phyloP scores from a whole-genome alignment of 2,113 vertebrate genomes.

The Entosphenus tridentatus region DNA sequence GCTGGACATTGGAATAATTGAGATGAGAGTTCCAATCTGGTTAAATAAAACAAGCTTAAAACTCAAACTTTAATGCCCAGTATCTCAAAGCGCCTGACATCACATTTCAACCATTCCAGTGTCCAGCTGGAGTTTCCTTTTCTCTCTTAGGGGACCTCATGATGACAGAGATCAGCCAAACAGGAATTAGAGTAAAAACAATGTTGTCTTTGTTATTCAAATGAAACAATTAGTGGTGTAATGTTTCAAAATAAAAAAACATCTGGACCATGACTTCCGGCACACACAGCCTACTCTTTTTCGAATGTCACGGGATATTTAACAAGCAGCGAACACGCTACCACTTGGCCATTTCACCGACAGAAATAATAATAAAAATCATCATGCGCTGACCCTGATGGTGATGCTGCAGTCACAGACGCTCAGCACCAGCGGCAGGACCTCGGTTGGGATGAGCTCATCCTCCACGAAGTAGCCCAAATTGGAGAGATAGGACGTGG shows the following conservation, averaged over 20 bases:
- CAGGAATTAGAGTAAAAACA: no score
- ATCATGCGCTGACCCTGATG: slow-evolving; percentile 31
- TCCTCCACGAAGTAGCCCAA: slow-evolving; percentile 79
- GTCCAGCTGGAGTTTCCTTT: no score
- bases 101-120: no score
- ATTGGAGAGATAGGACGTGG: slow-evolving; percentile 40
- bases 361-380: not conserved
- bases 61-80: no score
- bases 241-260: not conserved
- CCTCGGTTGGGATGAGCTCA: slow-evolving; percentile 37
- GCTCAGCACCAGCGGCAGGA: slow-evolving; percentile 55
- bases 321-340: not conserved
- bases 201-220: no score
- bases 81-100: no score
- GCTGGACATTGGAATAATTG: no score
- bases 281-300: not conserved
- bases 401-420: slow-evolving; percentile 42
- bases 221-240: not conserved
- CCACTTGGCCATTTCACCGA: not conserved
- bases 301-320: not conserved
- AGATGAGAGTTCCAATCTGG: no score
- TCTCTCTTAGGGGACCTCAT: no score
- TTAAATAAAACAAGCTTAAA: no score
- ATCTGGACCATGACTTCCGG: not conserved
- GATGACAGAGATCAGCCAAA: no score